Conservation (phyloP, 2,888 invertebrate species). For the Agrotis exclamationis region DNA sequence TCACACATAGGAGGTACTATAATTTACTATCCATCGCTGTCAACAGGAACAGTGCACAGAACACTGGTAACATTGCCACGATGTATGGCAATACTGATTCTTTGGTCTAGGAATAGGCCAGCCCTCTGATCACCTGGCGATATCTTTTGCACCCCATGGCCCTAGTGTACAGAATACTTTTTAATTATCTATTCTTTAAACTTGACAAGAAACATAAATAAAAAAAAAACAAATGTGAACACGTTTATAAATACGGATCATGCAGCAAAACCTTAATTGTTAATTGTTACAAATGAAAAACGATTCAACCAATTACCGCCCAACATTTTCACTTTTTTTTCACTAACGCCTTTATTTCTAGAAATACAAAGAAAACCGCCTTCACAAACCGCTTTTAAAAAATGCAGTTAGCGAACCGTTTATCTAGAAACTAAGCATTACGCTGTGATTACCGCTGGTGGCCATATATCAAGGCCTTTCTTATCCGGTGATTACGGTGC, state of each 20-base stretch:
- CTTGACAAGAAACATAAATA: too few relatives aligned
- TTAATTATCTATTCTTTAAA: too few relatives aligned
- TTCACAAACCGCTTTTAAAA: slow-evolving; percentile 21
- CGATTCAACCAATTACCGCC: slow-evolving; percentile 6
- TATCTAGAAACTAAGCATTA: slow-evolving; percentile 56
- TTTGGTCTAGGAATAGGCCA: too few relatives aligned
- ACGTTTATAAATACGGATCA: neutral
- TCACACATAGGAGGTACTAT: too few relatives aligned
- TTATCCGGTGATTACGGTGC: slow-evolving; percentile 46
- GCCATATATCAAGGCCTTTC: slow-evolving; percentile 52
- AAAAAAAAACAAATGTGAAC: neutral
- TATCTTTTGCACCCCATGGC: too few relatives aligned
- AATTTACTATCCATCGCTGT: too few relatives aligned
- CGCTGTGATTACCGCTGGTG: slow-evolving; percentile 32
- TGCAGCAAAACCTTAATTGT: slow-evolving; percentile 1
- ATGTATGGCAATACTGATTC: too few relatives aligned
- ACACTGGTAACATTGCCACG: too few relatives aligned
- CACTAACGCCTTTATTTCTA: slow-evolving; percentile 4
- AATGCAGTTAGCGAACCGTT: slow-evolving; percentile 52
- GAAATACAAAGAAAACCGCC: slow-evolving; percentile 37
- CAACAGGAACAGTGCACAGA: too few relatives aligned
- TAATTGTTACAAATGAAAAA: slow-evolving; percentile 18
- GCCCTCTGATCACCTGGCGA: too few relatives aligned
- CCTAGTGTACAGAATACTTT: too few relatives aligned
- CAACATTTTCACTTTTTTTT: slow-evolving; percentile 26